Conservation (phyloP, 2,888 invertebrate genomes). For the Achlya flavicornis region DNA sequence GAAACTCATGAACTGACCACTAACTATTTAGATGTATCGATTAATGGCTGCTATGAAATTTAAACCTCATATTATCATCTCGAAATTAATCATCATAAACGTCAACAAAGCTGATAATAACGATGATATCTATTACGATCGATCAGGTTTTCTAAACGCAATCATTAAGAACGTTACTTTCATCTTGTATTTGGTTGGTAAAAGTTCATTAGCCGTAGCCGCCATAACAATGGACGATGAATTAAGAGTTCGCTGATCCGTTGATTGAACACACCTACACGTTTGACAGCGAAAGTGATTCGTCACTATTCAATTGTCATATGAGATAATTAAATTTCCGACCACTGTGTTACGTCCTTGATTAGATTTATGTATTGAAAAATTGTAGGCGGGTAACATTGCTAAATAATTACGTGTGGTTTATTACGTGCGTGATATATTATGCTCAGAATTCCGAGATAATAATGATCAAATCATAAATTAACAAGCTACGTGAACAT, state of each 20-base stretch:
- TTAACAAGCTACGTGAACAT: conserved; percentile 7
- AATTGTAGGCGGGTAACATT: background rate
- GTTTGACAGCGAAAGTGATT: conserved; percentile 65
- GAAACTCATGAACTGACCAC: background rate
- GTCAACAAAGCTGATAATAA: conserved; percentile 27
- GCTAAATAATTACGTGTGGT: background rate
- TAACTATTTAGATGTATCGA: background rate
- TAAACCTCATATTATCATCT: background rate
- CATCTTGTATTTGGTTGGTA: conserved; percentile 58
- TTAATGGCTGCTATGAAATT: conserved; percentile 9
- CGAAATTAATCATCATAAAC: conserved; percentile 12
- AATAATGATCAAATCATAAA: conserved; percentile 1
- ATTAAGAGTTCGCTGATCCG: conserved; percentile 52
- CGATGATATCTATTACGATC: conserved; percentile 55
- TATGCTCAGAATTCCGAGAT: background rate
- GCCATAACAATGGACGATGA: conserved; percentile 62
- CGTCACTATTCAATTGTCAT: conserved; percentile 44
- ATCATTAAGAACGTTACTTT: conserved; percentile 64
- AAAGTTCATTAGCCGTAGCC: conserved; percentile 67
- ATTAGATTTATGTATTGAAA: background rate
- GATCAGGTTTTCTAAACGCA: conserved; percentile 55
- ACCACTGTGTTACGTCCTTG: conserved; percentile 57
- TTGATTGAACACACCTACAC: conserved; percentile 65
- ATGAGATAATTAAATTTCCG: conserved; percentile 57
- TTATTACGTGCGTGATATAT: conserved; percentile 4